Evolutionary conservation across 2,797 vertebrate genomes (phyloP), one percentile per base, ranked within the genome.

Genomic region (Anomalospiza imberbis): DNA sequence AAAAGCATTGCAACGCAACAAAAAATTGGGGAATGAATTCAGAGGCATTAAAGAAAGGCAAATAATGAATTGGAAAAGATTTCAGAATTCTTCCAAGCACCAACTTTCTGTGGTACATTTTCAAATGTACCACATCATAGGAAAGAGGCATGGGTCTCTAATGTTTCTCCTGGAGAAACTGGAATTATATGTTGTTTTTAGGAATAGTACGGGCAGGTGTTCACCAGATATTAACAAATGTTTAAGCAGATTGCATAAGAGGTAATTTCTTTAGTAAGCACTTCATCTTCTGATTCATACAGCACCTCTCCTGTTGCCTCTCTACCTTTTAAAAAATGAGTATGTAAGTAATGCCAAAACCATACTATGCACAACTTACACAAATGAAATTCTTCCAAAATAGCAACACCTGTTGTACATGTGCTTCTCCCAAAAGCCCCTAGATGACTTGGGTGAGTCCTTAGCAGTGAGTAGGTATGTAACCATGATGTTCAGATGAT

Each of bases 131-230:
- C 65, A 89, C 84, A 92, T 89, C 62, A 89, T 16, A 85, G 54
- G 38, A 68, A 79, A 89, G 63, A 78, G 26, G 26, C 42, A 89
- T 12, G 17, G 24, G 8, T 83, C 36, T 78, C 50, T 75, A 77
- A 85, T 78, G 7, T 68, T 87, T 83, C 63, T 94, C 9, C 58
- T 83, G 79, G 73, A 95, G 63, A 89, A 95, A 81, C 15, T 68
- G 48, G 48, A 88, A 71, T 88, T 51, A 48, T 62, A 84, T 93
- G 34, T 93, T 95, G 70, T 89, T 89, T 92, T 92, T 89, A 93
- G 55, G 26, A 95, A 78, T n/a, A 53, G 40, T 17, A 48, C 73
- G 67, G 47, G 70, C 89, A 94, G 88, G 71, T 95, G 92, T 70
- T 94, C 83, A 71, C 19, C 79, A 96, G 76, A 73, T 84, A 96